A percentile compares a stretch with the other conserved stretches of the same genome.
These are phyloP conservation scores for Lasioglossum morio DNA, from an alignment of 2,888 invertebrate genomes.

Conservation along the genomic window DNA sequence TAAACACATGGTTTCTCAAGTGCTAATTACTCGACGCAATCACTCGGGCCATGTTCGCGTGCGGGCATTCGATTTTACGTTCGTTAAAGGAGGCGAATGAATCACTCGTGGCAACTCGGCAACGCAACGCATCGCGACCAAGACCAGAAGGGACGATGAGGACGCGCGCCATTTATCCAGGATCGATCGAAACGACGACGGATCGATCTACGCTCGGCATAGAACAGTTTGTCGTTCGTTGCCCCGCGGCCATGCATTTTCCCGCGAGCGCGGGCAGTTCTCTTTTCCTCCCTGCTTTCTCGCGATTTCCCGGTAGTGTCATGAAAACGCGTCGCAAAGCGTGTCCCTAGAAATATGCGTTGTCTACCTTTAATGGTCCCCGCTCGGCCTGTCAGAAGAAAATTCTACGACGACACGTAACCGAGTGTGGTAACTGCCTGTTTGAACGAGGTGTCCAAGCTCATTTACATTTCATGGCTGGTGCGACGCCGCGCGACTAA, in stretches of 20 bases:
- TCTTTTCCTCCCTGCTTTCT: neutral
- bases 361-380: slow-evolving; percentile 19
- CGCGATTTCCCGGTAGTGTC: slow-evolving; percentile 12
- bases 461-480: slow-evolving; percentile 38
- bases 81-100: neutral
- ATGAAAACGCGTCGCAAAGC: slow-evolving; percentile 5
- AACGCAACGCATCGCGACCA: neutral
- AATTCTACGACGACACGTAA: slow-evolving; percentile 27
- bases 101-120: neutral
- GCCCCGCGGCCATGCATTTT: slow-evolving; percentile 24
- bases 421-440: slow-evolving; percentile 39
- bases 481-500: neutral
- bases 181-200: slow-evolving; percentile 11
- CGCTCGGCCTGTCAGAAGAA: slow-evolving; percentile 15
- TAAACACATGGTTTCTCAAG: neutral
- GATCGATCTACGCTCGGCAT: neutral
- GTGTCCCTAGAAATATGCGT: slow-evolving; percentile 8
- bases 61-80: slow-evolving; percentile 23
- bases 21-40: slow-evolving; percentile 35
- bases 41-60: slow-evolving; percentile 5
- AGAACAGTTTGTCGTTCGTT: slow-evolving; percentile 43
- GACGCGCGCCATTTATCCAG: slow-evolving; percentile 1
- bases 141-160: neutral
- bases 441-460: slow-evolving; percentile 38
- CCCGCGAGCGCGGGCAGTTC: neutral